A percentile compares a stretch with the other conserved stretches of the same genome.
Conservation (phyloP, 2,797 vertebrate genomes). For the Loriculus beryllinus region DNA sequence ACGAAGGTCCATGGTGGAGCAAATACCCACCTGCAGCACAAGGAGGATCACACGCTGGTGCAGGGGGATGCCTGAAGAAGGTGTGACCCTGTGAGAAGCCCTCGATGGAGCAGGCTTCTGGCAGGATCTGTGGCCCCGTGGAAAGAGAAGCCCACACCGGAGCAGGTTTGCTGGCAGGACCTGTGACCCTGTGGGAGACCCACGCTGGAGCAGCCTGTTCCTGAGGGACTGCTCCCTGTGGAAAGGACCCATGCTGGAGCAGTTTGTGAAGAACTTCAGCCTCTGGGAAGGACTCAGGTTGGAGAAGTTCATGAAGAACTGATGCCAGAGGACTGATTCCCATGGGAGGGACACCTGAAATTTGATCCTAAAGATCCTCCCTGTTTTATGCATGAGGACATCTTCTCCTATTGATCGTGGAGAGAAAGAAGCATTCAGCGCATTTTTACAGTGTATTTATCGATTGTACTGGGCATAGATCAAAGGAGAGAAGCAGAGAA, state of each 20-base stretch:
- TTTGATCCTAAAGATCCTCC: neutral
- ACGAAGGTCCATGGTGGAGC: neutral
- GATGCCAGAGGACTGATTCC: neutral
- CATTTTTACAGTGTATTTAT: fast-evolving
- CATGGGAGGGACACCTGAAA: neutral
- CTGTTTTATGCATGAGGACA: neutral
- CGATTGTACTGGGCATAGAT: neutral
- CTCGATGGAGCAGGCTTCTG: fast-evolving
- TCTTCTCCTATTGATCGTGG: neutral
- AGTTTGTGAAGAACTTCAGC: neutral
- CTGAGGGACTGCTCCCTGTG: neutral
- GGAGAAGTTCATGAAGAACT: neutral
- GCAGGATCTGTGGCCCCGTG: fast-evolving
- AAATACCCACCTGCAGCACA: neutral
- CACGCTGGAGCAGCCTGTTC: neutral
- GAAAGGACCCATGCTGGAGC: neutral
- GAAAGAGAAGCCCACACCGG: neutral
- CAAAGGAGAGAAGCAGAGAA: neutral
- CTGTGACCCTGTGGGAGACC: fast-evolving
- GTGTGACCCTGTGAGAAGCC: neutral
- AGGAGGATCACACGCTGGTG: neutral
- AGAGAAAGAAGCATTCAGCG: neutral
- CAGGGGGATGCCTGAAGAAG: fast-evolving
- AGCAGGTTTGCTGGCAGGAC: neutral
- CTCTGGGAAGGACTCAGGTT: fast-evolving